phyloP scores from a whole-genome alignment of 1,140 invertebrate genomes.

The Matsumurasca onukii region DNA sequence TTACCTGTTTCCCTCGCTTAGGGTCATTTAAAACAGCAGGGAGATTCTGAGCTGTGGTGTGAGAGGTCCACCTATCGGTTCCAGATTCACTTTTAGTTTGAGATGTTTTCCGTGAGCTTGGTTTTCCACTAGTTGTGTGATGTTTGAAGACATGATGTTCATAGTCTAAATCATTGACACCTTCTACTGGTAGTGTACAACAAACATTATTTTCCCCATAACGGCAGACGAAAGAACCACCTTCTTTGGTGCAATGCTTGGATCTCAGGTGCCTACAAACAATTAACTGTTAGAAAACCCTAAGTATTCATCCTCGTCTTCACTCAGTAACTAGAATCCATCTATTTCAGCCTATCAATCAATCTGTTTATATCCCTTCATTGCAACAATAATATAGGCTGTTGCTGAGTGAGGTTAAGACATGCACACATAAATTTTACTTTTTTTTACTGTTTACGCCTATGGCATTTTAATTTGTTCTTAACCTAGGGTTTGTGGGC shows the following conservation, averaged over 20 bases:
- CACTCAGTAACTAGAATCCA: background rate
- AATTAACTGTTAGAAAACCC: background rate
- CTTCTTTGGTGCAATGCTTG: slow-evolving; percentile 82
- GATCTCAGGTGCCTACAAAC: slow-evolving; percentile 72
- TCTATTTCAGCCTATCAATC: background rate
- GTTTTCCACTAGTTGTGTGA: slow-evolving; percentile 51
- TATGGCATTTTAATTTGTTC: too few relatives aligned
- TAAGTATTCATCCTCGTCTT: background rate
- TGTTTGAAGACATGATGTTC: slow-evolving; percentile 82
- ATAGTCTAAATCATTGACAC: slow-evolving; percentile 86
- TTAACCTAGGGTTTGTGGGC: too few relatives aligned
- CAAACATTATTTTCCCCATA: slow-evolving; percentile 90
- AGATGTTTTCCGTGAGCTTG: slow-evolving; percentile 20
- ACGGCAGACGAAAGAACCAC: slow-evolving; percentile 84
- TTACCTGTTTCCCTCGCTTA: slow-evolving; percentile 77
- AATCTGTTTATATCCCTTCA: background rate
- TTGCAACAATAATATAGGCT: too few relatives aligned
- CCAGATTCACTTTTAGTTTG: slow-evolving; percentile 30
- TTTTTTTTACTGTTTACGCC: background rate
- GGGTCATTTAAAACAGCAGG: slow-evolving; percentile 97
- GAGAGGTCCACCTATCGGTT: slow-evolving; percentile 69
- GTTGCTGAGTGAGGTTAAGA: background rate
- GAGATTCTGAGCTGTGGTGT: slow-evolving; percentile 88
- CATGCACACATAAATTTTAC: background rate
- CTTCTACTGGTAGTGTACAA: slow-evolving; percentile 81